These are phyloP conservation scores for Pocillopora damicornis DNA, from an alignment of 64 coral and sea anemone species.

Conservation along the genomic window DNA sequence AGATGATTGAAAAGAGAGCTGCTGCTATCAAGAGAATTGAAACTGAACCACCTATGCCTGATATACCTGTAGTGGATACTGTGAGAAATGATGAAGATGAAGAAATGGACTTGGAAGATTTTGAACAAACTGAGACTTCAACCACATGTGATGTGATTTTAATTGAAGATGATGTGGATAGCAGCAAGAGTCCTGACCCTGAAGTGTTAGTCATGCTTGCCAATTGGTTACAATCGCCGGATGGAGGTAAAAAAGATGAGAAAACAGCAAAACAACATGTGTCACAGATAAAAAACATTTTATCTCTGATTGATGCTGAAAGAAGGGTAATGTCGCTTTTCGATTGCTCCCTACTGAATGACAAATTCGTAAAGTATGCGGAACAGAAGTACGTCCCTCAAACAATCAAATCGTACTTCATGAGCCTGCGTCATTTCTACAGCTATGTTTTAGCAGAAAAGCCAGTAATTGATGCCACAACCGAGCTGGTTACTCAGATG, in stretches of 20 bases:
- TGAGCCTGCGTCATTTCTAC: conserved; percentile 22
- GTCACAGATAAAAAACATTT: conserved; percentile 43
- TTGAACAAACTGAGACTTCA: no score
- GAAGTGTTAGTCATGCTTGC: conserved; percentile 24
- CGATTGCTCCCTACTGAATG: not conserved
- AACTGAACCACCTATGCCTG: not conserved
- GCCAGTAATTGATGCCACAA: not conserved
- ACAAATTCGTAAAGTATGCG: conserved; percentile 6
- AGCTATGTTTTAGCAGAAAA: conserved; percentile 25
- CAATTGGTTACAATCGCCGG: conserved; percentile 58
- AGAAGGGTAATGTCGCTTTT: not conserved
- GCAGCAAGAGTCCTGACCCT: not conserved
- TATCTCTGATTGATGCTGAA: conserved; percentile 41
- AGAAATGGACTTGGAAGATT: not conserved
- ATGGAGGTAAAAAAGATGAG: conserved; percentile 52
- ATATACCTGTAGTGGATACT: not conserved
- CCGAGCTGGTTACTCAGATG: not conserved
- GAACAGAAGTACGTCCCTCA: conserved; percentile 19
- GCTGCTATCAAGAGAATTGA: not conserved
- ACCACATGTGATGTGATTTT: not conserved
- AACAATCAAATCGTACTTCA: conserved; percentile 32
- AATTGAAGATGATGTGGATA: conserved; percentile 9
- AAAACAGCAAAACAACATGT: conserved; percentile 60
- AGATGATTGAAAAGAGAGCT: conserved; percentile 4
- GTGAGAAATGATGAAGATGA: not conserved